Conservation (phyloP, 2,888 invertebrate species). For the Drosophila lutescens region DNA sequence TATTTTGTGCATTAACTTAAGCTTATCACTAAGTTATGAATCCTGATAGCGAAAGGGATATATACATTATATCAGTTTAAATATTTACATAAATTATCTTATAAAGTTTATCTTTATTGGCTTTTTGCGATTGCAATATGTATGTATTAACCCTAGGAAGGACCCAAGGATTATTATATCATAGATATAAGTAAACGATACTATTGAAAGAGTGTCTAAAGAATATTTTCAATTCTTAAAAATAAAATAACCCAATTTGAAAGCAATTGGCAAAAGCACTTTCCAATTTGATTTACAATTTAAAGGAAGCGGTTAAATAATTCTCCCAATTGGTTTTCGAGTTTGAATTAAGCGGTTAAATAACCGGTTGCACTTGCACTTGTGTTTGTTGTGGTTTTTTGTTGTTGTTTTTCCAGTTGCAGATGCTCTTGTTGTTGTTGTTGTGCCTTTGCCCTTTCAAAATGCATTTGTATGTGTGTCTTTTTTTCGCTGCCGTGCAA, state of each 20-base stretch:
- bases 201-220: too few relatives aligned
- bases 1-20: too few relatives aligned
- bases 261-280: background rate
- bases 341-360: constrained; percentile 1
- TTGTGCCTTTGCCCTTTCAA: constrained; percentile 41
- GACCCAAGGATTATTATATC: too few relatives aligned
- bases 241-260: background rate
- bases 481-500: constrained; percentile 36
- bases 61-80: background rate
- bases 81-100: background rate
- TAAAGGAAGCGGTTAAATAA: background rate
- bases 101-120: constrained; percentile 2
- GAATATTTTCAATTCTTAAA: background rate
- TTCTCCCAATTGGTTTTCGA: constrained; percentile 1
- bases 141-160: background rate
- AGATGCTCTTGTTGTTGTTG: constrained; percentile 2
- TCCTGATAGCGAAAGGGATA: background rate
- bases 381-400: constrained; percentile 44
- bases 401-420: constrained; percentile 6
- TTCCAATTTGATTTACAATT: background rate
- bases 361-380: constrained; percentile 56
- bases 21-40: too few relatives aligned
- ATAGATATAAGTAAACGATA: too few relatives aligned
- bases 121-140: background rate
- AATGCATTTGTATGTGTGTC: constrained; percentile 15